Evolutionary conservation across 2,797 vertebrate genomes (phyloP).

Genomic region (Neostethus bicornis): DNA sequence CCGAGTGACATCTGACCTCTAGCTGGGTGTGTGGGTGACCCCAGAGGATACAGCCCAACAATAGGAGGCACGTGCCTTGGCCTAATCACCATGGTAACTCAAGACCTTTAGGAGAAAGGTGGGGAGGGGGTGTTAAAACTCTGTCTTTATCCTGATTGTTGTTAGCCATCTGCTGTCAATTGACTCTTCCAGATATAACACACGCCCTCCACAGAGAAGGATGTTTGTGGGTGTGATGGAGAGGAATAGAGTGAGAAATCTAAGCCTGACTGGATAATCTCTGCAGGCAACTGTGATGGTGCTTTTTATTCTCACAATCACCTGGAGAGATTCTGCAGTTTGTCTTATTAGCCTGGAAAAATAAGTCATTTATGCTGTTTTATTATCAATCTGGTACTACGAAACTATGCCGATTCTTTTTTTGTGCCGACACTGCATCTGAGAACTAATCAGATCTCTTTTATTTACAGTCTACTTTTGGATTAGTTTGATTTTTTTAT

Average conservation of each 20-base stretch:
- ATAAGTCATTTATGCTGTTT: background rate
- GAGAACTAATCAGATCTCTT: slow-evolving; percentile 5
- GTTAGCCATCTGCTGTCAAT: slow-evolving; percentile 78
- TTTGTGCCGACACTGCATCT: background rate
- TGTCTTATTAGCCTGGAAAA: slow-evolving; percentile 45
- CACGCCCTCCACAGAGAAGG: slow-evolving; percentile 33
- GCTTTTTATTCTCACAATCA: slow-evolving; percentile 90
- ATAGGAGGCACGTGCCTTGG: slow-evolving; percentile 89
- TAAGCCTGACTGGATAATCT: slow-evolving; percentile 90
- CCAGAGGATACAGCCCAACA: slow-evolving; percentile 86
- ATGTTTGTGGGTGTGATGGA: slow-evolving; percentile 12
- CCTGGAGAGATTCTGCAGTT: slow-evolving; percentile 93
- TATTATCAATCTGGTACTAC: background rate
- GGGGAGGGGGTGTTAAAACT: slow-evolving; percentile 49
- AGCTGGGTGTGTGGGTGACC: slow-evolving; percentile 81
- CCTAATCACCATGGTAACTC: slow-evolving; percentile 87
- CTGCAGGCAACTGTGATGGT: slow-evolving; percentile 96
- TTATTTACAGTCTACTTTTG: slow-evolving; percentile 24
- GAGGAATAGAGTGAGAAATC: slow-evolving; percentile 5
- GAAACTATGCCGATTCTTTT: background rate
- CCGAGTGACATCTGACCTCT: slow-evolving; percentile 70
- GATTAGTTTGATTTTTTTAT: slow-evolving; percentile 31
- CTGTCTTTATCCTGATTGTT: slow-evolving; percentile 68
- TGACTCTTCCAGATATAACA: slow-evolving; percentile 51
- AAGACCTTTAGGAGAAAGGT: slow-evolving; percentile 76